Percentiles rank a stretch among this genome's conserved stretches.
Evolutionary conservation across 2,797 vertebrate species (phyloP).

Genomic region (Mus caroli): DNA sequence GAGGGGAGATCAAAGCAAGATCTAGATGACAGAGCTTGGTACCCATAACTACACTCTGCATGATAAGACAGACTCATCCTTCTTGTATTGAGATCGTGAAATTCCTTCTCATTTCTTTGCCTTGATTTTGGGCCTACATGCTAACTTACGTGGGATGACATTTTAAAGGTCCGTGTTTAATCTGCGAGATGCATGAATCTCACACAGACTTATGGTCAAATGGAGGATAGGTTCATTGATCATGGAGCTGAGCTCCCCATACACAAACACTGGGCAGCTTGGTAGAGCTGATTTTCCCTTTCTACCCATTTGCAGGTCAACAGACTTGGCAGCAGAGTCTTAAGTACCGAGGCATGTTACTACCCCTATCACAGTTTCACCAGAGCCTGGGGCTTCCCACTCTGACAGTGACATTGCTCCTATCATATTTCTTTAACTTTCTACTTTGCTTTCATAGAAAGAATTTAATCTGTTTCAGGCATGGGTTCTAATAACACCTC

Average conservation of each 20-base stretch:
- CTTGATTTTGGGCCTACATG: not conserved
- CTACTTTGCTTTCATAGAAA: not conserved
- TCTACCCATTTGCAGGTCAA: not conserved
- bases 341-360: not conserved
- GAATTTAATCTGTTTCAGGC: not conserved
- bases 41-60: not conserved
- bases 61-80: not conserved
- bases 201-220: not conserved
- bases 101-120: not conserved
- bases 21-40: not conserved
- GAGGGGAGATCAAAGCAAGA: not conserved
- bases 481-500: not conserved
- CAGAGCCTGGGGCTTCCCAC: not conserved
- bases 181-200: not conserved
- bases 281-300: not conserved
- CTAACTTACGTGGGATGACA: not conserved
- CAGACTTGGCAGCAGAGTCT: not conserved
- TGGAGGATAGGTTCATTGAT: not conserved
- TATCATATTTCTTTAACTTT: not conserved
- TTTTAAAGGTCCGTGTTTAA: not conserved
- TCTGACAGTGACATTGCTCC: not conserved
- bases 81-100: not conserved
- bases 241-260: not conserved
- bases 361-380: not conserved
- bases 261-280: not conserved